Percentiles rank a stretch among this genome's conserved stretches.
These are phyloP conservation scores for Eumacrocentrus americanus DNA, from an alignment of 2,888 invertebrate species.

Conservation along the genomic window DNA sequence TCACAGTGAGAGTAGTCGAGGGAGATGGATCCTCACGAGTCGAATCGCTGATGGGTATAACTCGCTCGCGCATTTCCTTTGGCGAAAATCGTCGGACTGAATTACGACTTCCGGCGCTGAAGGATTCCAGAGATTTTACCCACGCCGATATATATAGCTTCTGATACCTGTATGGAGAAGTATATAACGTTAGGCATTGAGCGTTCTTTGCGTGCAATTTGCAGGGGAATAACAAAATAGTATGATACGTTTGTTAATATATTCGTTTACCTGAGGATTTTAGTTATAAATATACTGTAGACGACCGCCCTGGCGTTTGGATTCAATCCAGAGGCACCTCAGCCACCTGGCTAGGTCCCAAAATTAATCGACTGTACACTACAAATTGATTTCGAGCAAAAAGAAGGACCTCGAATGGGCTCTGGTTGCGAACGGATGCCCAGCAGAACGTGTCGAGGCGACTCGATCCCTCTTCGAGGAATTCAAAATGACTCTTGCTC, in stretches of 20 bases:
- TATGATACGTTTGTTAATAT: too few relatives aligned
- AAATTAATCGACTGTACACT: slow-evolving; percentile 51
- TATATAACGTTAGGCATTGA: not conserved
- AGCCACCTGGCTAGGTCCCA: slow-evolving; percentile 41
- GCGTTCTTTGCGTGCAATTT: not conserved
- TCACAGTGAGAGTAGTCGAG: not conserved
- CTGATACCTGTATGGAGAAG: not conserved
- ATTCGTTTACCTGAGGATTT: not conserved
- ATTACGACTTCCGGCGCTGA: slow-evolving; percentile 28
- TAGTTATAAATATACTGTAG: not conserved
- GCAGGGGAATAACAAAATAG: not conserved
- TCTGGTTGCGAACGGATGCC: slow-evolving; percentile 37
- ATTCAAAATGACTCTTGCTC: slow-evolving; percentile 8
- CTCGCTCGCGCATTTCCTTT: slow-evolving; percentile 9
- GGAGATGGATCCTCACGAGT: not conserved
- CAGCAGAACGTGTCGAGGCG: slow-evolving; percentile 18
- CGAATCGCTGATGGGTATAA: not conserved
- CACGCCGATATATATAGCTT: slow-evolving; percentile 10
- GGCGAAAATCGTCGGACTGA: slow-evolving; percentile 22
- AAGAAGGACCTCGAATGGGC: slow-evolving; percentile 37
- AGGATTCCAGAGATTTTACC: slow-evolving; percentile 26
- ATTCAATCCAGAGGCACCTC: slow-evolving; percentile 27
- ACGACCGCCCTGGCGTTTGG: not conserved
- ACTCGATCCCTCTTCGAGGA: slow-evolving; percentile 15
- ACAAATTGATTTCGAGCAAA: slow-evolving; percentile 54